phyloP scores from a whole-genome alignment of 2,113 vertebrate genomes.

The Epinephelus fuscoguttatus region DNA sequence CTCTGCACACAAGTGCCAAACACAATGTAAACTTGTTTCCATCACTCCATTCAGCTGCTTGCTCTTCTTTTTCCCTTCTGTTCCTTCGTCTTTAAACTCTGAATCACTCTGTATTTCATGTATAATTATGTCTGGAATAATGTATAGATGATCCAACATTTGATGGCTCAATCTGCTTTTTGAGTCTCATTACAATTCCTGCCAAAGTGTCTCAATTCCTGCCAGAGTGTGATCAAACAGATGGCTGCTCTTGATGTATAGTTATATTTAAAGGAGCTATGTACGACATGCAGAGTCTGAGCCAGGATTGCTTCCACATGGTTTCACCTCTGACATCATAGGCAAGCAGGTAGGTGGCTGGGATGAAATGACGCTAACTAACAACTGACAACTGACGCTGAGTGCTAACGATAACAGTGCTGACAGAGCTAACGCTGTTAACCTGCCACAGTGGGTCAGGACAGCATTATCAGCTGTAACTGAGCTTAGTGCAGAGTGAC shows the following conservation, averaged over 20 bases:
- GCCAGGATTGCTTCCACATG: no score
- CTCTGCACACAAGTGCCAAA: conserved; percentile 71
- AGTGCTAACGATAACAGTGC: no score
- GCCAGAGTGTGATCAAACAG: background rate
- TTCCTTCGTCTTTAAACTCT: conserved; percentile 13
- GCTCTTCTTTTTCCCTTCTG: conserved; percentile 8
- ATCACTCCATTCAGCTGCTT: conserved; percentile 52
- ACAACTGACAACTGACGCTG: no score
- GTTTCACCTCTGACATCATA: no score
- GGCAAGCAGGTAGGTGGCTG: no score
- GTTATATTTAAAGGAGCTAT: background rate
- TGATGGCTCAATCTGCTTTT: background rate
- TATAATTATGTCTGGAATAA: background rate
- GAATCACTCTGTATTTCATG: conserved; percentile 1
- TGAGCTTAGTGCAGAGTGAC: no score
- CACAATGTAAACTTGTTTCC: conserved; percentile 72
- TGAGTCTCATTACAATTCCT: background rate
- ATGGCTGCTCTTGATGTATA: conserved; percentile 1
- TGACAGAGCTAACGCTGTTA: no score
- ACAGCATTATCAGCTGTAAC: no score
- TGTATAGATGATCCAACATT: background rate
- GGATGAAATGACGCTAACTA: no score
- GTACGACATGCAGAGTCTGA: no score
- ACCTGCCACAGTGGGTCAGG: no score
- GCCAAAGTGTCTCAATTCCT: background rate